Conservation (phyloP, 2,113 vertebrate species). For the Lonchura striata region DNA sequence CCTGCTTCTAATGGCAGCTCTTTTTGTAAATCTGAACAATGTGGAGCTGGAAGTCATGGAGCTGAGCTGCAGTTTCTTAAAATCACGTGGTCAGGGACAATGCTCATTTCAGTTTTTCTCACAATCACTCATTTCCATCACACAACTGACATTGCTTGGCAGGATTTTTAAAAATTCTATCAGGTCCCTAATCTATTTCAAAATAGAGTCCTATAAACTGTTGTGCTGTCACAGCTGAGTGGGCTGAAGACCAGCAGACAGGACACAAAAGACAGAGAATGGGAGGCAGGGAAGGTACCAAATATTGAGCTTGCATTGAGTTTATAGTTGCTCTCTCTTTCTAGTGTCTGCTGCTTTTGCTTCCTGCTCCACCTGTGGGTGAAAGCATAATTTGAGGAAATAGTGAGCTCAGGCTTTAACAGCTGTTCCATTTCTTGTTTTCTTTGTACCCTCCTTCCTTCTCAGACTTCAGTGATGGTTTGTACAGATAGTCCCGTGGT, state of each 20-base stretch:
- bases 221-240: background rate
- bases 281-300: background rate
- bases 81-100: background rate
- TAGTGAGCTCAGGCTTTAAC: background rate
- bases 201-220: background rate
- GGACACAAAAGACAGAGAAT: background rate
- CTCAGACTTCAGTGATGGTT: background rate
- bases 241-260: background rate
- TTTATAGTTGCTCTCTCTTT: background rate
- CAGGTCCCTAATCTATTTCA: background rate
- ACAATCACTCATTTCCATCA: background rate
- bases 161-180: background rate
- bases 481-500: background rate
- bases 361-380: background rate
- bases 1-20: background rate
- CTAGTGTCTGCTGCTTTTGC: background rate
- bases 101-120: slow-evolving; percentile 17
- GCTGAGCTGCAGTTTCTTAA: background rate
- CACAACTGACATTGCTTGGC: background rate
- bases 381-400: background rate
- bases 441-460: background rate
- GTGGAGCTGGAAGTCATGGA: background rate
- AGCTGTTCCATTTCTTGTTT: background rate
- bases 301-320: background rate
- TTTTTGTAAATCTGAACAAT: background rate